Base-by-base conservation (phyloP, 2,797 vertebrate species). In the Cyclura pinguis region DNA sequence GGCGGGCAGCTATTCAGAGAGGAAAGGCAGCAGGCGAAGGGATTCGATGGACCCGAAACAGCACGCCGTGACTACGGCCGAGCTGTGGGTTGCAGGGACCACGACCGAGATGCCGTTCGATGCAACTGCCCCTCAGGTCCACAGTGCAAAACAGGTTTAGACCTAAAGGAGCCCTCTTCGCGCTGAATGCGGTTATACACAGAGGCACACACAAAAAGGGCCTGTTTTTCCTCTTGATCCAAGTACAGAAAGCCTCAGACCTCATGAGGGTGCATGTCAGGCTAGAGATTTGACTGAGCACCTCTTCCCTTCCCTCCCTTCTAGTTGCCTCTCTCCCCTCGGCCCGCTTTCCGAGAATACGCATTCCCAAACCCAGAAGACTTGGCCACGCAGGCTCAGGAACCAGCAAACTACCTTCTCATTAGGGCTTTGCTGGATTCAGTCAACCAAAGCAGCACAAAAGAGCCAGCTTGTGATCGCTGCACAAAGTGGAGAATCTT, bases 151-250 rank as follows among this genome's bases (percentile, higher is more conserved):
- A 4, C 52, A 24, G 64, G 14, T 76, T 47, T 52, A 0, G 0
- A 18, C n/a, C 67, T 47, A 90, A 67, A 81, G 88, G 89, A 1
- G 5, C 64, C 82, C 3, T 14, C 90, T 38, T 24, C 1, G 73
- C 14, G 35, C 89, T 86, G 32, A 50, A 22, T 42, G 14, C 64
- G 13, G 27, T 32, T 22, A 5, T 24, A 50, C 27, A 4, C 27
- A 42, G 27, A 29, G 7, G 29, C 55, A 29, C 47, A 6, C 29
- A 52, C 42, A 10, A 16, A 47, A 38, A 42, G 42, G 42, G 42
- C 4, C 7, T 50, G 90, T 88, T 90, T 85, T 91, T 55, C 13
- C 18, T 59, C 90, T 14, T 86, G 92, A 91, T 90, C 90, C 87
- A 88, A 73, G 90, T 67, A 18, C 35, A 2, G 62, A n/a, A 38